Conservation (phyloP, 2,113 vertebrate species). For the Corvus cornix region DNA sequence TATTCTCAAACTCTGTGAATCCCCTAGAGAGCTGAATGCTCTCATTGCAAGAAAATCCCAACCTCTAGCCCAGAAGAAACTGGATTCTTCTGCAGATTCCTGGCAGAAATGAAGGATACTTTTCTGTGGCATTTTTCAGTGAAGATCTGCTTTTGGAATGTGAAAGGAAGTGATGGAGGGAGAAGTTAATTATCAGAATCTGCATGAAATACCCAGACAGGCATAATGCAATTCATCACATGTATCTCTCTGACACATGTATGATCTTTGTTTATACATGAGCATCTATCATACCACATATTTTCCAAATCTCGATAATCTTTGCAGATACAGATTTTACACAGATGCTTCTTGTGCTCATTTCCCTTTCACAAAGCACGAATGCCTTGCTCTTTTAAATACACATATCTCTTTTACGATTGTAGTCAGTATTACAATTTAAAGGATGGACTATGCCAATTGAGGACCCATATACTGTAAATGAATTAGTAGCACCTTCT, state of each 20-base stretch:
- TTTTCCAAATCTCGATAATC: not conserved
- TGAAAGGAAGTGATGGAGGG: not conserved
- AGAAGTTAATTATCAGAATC: not conserved
- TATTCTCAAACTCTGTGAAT: not conserved
- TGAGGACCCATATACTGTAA: not conserved
- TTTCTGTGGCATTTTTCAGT: not conserved
- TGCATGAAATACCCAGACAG: not conserved
- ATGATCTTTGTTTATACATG: not conserved
- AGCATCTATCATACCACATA: not conserved
- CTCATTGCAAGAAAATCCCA: not conserved
- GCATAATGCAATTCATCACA: not conserved
- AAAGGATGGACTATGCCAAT: not conserved
- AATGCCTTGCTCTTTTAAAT: not conserved
- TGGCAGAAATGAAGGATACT: not conserved
- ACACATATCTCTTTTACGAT: not conserved
- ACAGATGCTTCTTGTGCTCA: not conserved
- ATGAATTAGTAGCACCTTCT: not conserved
- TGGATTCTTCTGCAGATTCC: not conserved
- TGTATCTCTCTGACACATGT: not conserved
- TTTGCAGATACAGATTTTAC: not conserved
- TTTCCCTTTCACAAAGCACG: not conserved
- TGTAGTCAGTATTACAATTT: not conserved
- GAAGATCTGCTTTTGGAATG: not conserved
- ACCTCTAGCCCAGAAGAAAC: not conserved
- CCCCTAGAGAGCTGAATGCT: not conserved